Base-by-base conservation (phyloP, 2,888 invertebrate genomes). In the Leptinotarsa tumamoca region DNA sequence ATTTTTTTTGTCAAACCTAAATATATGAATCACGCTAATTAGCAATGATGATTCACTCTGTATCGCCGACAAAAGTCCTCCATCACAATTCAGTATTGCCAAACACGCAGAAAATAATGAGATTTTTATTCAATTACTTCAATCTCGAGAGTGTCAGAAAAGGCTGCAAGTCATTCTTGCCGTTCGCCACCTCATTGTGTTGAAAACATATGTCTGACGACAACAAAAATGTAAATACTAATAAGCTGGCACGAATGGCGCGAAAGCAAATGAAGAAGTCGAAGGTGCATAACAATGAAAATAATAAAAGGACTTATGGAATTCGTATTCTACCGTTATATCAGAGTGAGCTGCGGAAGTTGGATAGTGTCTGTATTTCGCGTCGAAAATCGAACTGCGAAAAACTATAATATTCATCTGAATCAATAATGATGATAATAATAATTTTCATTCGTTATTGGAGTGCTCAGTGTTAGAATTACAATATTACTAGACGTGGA, bases 161-260 rank as follows among this genome's bases (percentile, higher is more conserved):
- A 63, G 63, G 17, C 63, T 63, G 63, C 63, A 63, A 63, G 63
- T 63, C 63, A 63, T 63, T 33, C 21, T 63, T 5, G 43, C 63
- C 63, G 43, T 43, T 63, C 63, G 33, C 63, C 63, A 33, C 33
- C 63, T 63, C 63, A 33, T 63, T 63, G 63, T 63, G 63, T 63
- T 17, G 63, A 43, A 33, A 63, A 63, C 63, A 63, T 43, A 43
- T 33, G 63, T 63, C 27, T 43, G 63, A 63, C 18, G 63, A 63
- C 63, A 63, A 63, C 10, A 43, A 27, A 63, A 63, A 63, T 63
- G 63, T 63, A 63, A 63, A 63, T 63, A 63, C 63, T 63, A 63
- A 63, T 63, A 63, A 63, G 63, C 63, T 33, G 63, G 15, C 63
- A 63, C n/a, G 63, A 63, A 63, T 63, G 63, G 63, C 43, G 63